Base-by-base conservation (phyloP, 2,797 vertebrate genomes). In the Karalla daura region DNA sequence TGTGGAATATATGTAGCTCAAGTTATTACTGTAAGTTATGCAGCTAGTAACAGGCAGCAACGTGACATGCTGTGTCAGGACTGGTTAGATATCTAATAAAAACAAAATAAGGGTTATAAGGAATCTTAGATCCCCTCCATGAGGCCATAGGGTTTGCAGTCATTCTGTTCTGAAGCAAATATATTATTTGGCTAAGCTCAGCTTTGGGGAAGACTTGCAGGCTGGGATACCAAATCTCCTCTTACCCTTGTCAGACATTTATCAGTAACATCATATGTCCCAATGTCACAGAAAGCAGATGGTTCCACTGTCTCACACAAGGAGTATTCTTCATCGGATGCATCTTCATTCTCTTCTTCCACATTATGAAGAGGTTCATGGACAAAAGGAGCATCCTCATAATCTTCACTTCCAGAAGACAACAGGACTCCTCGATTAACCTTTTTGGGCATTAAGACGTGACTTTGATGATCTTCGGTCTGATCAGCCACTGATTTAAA, bases 171-270 rank as follows among this genome's bases (percentile, higher is more conserved):
- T 63, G 59, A 85, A 83, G 80, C 78, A 78, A 70, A 75, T 52
- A 32, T 40, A 63, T 17, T 33, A 18, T 63, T 66, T 68, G 33
- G 52, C 76, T 64, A 84, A 83, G 78, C 75, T 76, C 52, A 86
- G 76, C 66, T 73, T 71, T 45, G 63, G 70, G 63, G 35, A 73
- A 77, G 68, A 60, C 55, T 85, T 80, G 87, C 76, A 76, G 28
- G 46, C 71, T 65, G 63, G 61, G 47, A 18, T 30, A 89, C 66
- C 63, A 71, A 78, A 75, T 74, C 20, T 71, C 32, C 53, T 89
- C 85, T 94, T 94, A 98, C 98, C 95, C 95, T 95, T 79, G 90
- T 91, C 43, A 97, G 91, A 68, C 91, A 88, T 55, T 90, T 80
- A 63, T 94, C 79, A 63, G 80, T 90, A 60, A 93, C 90, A 33